A percentile compares a stretch with the other conserved stretches of the same genome.
Evolutionary conservation across 2,888 invertebrate species (phyloP).

Genomic region (Dinocampus coccinellae): DNA sequence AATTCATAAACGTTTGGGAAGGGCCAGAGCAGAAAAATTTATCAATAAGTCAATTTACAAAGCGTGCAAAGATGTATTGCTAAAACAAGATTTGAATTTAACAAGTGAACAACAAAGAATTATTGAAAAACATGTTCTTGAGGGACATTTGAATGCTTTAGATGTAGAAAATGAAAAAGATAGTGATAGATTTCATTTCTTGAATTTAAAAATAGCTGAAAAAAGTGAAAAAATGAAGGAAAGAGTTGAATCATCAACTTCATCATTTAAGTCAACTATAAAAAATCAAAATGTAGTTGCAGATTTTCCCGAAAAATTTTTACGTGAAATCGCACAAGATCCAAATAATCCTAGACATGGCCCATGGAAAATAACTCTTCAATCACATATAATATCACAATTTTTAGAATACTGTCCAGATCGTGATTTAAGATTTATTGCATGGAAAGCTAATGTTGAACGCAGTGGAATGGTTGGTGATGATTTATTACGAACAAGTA

Average conservation of each 20-base stretch:
- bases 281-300: conserved; percentile 76
- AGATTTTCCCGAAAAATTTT: conserved; percentile 80
- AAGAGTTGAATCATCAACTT: conserved; percentile 74
- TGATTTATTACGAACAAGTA: conserved; percentile 78
- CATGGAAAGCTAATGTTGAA: conserved; percentile 85
- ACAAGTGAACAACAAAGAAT: conserved; percentile 78
- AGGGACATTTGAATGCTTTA: conserved; percentile 87
- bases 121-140: conserved; percentile 82
- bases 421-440: conserved; percentile 82
- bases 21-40: conserved; percentile 82
- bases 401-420: conserved; percentile 89
- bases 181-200: background rate
- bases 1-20: conserved; percentile 83
- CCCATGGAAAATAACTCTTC: conserved; percentile 87
- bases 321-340: conserved; percentile 77
- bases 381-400: conserved; percentile 78
- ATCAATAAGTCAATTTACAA: conserved; percentile 79
- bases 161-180: conserved; percentile 73
- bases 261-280: conserved; percentile 78
- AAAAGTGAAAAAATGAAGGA: conserved; percentile 75
- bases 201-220: conserved; percentile 59
- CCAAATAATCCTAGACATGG: conserved; percentile 75
- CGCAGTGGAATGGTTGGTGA: conserved; percentile 79
- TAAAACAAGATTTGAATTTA: conserved; percentile 66
- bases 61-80: conserved; percentile 74